Conservation (phyloP, 2,113 vertebrate species). For the Pristiophorus japonicus region DNA sequence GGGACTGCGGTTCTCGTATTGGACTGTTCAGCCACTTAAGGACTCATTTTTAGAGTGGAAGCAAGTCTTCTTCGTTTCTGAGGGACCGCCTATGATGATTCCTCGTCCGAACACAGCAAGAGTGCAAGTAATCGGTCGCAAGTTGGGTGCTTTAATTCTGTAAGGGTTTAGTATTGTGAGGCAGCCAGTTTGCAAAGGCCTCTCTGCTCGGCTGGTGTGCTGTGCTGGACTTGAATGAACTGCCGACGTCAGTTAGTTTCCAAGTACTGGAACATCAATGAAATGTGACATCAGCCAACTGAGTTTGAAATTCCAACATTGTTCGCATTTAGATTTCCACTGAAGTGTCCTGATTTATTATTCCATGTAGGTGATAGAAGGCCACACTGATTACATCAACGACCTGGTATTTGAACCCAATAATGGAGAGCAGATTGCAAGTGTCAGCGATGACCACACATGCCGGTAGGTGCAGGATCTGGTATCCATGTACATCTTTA, state of each 20-base stretch:
- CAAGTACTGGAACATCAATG: conserved; percentile 3
- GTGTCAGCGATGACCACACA: conserved; percentile 94
- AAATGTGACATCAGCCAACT: background rate
- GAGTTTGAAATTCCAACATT: background rate
- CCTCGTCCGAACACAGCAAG: background rate
- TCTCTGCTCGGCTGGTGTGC: background rate
- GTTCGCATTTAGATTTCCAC: conserved; percentile 25
- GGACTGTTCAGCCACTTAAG: too few relatives aligned
- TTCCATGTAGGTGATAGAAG: conserved; percentile 70
- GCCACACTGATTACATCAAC: conserved; percentile 89
- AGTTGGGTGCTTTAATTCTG: background rate
- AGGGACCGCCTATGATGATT: too few relatives aligned
- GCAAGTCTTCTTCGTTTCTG: too few relatives aligned
- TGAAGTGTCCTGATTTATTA: conserved; percentile 36
- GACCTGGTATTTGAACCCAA: conserved; percentile 84
- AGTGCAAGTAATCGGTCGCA: background rate
- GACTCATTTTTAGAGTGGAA: too few relatives aligned
- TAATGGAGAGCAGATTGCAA: conserved; percentile 85
- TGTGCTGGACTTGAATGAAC: background rate
- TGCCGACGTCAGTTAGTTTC: background rate
- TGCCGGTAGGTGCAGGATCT: conserved; percentile 73
- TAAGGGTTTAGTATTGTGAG: background rate
- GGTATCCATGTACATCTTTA: background rate
- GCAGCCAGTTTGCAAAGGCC: background rate
- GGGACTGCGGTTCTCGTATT: too few relatives aligned